A percentile compares a stretch with the other conserved stretches of the same genome.
phyloP scores from a whole-genome alignment of 1,140 invertebrate genomes.

The Temnothorax curvispinosus region DNA sequence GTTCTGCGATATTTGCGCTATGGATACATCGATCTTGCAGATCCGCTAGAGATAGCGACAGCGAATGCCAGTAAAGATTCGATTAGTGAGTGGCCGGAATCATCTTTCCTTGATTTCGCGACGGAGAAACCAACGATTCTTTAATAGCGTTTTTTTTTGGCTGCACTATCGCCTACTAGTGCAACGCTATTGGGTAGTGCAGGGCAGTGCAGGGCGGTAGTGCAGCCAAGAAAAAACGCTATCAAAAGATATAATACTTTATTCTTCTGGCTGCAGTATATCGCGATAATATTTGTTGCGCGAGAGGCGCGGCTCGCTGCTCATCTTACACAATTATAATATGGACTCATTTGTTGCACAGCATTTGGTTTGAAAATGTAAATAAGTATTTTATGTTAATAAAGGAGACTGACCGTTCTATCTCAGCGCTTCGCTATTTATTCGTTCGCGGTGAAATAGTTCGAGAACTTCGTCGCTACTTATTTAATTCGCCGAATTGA shows the following conservation, averaged over 20 bases:
- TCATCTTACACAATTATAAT: constrained; percentile 14
- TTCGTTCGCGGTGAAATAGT: background rate
- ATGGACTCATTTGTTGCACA: background rate
- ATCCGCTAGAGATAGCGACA: background rate
- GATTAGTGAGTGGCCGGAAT: constrained; percentile 28
- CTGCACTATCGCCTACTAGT: too few species aligned
- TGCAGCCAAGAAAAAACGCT: too few species aligned
- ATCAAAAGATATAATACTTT: background rate
- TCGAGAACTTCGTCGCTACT: background rate
- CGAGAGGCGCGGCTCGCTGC: background rate
- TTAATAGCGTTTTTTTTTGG: too few species aligned
- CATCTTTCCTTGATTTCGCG: constrained; percentile 41
- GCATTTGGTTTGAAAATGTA: constrained; percentile 5
- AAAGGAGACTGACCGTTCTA: background rate
- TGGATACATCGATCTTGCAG: background rate
- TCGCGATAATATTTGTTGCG: constrained; percentile 64
- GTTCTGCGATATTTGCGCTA: background rate
- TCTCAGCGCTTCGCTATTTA: constrained; percentile 3
- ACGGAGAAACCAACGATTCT: constrained; percentile 8
- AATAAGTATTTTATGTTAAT: background rate
- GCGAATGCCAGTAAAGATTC: constrained; percentile 20
- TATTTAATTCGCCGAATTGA: background rate
- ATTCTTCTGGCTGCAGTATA: constrained; percentile 2
- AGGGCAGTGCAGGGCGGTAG: too few species aligned
- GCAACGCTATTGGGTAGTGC: too few species aligned